A percentile compares a stretch with the other conserved stretches of the same genome.
Conservation (phyloP, 2,888 invertebrate species). For the Hecatera dysodea region DNA sequence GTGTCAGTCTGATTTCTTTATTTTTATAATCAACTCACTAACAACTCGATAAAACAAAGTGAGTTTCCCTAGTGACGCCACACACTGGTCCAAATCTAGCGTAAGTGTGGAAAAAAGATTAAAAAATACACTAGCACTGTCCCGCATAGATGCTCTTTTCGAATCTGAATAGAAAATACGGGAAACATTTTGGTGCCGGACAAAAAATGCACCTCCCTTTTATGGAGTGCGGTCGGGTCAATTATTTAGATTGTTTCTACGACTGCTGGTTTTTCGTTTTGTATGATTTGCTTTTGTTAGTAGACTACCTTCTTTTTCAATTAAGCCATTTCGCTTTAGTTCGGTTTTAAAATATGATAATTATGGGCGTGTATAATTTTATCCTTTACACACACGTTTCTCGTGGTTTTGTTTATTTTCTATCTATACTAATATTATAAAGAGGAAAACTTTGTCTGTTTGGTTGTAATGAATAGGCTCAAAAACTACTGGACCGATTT, state of each 20-base stretch:
- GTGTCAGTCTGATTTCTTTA: too few relatives aligned
- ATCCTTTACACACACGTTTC: too few relatives aligned
- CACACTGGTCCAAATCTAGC: conserved; percentile 65
- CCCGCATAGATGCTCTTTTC: conserved; percentile 69
- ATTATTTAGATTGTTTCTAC: conserved; percentile 58
- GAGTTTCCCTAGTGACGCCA: conserved; percentile 48
- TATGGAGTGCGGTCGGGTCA: conserved; percentile 42
- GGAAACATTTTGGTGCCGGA: conserved; percentile 57
- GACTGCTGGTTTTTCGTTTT: conserved; percentile 26
- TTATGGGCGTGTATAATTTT: not conserved
- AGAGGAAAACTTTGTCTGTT: too few relatives aligned
- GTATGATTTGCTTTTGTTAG: conserved; percentile 17
- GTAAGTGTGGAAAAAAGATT: conserved; percentile 68
- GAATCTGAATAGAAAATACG: conserved; percentile 66
- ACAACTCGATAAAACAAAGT: conserved; percentile 16
- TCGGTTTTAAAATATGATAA: not conserved
- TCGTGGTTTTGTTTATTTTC: too few relatives aligned
- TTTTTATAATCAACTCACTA: conserved; percentile 4
- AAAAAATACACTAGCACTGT: conserved; percentile 61
- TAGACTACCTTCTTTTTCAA: not conserved
- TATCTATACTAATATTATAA: too few relatives aligned
- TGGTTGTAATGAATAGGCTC: too few relatives aligned
- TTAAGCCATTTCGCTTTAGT: not conserved
- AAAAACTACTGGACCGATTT: too few relatives aligned
- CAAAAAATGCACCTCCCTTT: conserved; percentile 57